phyloP scores from a whole-genome alignment of 2,888 invertebrate species.

The Cetonia aurata region DNA sequence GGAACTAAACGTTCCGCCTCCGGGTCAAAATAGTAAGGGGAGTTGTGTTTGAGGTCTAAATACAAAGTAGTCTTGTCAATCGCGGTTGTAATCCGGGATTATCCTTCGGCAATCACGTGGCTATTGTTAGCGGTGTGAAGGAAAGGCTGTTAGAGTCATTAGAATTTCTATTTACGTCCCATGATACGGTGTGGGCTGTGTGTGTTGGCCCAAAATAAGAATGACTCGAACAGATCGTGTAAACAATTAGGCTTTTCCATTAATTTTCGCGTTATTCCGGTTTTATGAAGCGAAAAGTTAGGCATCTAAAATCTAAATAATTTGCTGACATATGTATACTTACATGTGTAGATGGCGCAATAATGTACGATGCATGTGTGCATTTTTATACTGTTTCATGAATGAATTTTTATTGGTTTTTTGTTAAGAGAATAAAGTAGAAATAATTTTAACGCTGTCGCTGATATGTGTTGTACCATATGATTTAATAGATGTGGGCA shows the following conservation, averaged over 20 bases:
- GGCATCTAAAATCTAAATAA: no score
- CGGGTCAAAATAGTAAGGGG: constrained; percentile 14
- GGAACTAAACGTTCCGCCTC: constrained; percentile 29
- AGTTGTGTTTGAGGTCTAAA: constrained; percentile 45
- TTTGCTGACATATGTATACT: no score
- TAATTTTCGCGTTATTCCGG: not conserved
- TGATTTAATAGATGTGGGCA: no score
- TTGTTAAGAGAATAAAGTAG: no score
- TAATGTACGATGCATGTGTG: no score
- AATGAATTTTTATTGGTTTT: no score
- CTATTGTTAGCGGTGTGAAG: constrained; percentile 67
- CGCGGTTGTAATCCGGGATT: constrained; percentile 65
- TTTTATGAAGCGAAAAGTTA: not conserved
- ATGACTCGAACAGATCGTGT: not conserved
- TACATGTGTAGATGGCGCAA: no score
- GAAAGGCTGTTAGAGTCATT: constrained; percentile 60
- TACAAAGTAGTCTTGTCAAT: constrained; percentile 64
- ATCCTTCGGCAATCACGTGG: constrained; percentile 66
- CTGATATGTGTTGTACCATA: no score
- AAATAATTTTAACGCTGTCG: no score
- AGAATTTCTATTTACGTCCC: constrained; percentile 47
- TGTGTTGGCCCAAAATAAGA: not conserved
- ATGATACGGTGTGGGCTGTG: constrained; percentile 10
- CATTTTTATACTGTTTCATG: no score
- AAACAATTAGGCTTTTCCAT: constrained; percentile 9